Base-by-base conservation (phyloP, 2,888 invertebrate species). In the Agrypnus murinus region DNA sequence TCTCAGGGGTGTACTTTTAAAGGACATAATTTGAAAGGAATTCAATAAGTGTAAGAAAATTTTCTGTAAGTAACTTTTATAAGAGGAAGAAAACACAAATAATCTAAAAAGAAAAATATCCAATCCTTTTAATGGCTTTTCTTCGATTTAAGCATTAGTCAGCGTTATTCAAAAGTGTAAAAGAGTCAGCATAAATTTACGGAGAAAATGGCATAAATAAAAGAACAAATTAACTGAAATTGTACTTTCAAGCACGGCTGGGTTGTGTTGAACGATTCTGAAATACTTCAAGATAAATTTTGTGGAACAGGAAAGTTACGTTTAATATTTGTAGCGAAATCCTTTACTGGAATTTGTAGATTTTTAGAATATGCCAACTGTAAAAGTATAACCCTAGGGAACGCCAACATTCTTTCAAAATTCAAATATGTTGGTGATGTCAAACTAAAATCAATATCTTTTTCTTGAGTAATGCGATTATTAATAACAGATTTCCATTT, bases 101-200 rank as follows among this genome's bases (percentile, higher is more conserved):
- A 57, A 57, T 15, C 34, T 15, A 38, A 38, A 38, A 38, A 17
- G 48, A 48, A n/a, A 34, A 38, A 12, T 15, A 57, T 14, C 50
- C 57, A 57, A 57, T 57, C 57, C 34, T 57, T 32, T 36, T 57
- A 57, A 57, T 57, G 38, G 57, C 57, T 57, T 57, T 38, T 34
- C 14, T 38, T 38, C 36, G 57, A 36, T 57, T 36, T 34, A 31
- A 17, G 38, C 36, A 17, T 57, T 57, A 57, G 38, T 57, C 57
- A 17, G 38, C 38, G 57, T 19, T 32, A 57, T 57, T 57, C 57
- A 32, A 57, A 50, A 57, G 34, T 57, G 57, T 57, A 36, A 57
- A 17, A 15, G 48, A 48, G 36, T 8, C 17, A 14, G 57, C 57
- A 34, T 34, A 57, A 57, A 57, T 57, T 36, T 36, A 57, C 38